phyloP scores from a whole-genome alignment of 2,113 vertebrate species.

The Ornithorhynchus anatinus region DNA sequence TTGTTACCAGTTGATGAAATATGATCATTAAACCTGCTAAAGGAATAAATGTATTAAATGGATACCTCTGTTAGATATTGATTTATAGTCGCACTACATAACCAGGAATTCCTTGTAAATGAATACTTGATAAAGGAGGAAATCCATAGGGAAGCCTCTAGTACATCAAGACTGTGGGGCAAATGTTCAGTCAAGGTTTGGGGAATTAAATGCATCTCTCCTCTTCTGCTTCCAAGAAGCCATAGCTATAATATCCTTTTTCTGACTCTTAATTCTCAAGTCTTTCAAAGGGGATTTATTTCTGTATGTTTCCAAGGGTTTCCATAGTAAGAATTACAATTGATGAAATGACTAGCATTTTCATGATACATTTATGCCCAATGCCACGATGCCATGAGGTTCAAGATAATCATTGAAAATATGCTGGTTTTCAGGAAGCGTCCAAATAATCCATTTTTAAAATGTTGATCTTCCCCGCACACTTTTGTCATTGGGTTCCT shows the following conservation, averaged over 20 bases:
- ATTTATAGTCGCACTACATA: conserved; percentile 54
- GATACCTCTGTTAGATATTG: conserved; percentile 59
- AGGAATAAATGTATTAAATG: conserved; percentile 75
- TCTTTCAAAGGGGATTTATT: background rate
- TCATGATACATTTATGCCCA: conserved; percentile 2
- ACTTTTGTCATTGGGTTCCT: background rate
- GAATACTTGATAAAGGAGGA: conserved; percentile 46
- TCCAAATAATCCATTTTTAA: background rate
- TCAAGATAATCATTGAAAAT: conserved; percentile 40
- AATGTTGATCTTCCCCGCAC: conserved; percentile 2
- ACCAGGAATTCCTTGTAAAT: conserved; percentile 57
- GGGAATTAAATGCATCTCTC: conserved; percentile 30
- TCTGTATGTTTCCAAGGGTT: conserved; percentile 13
- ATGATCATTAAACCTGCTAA: conserved; percentile 66
- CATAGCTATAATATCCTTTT: conserved; percentile 19
- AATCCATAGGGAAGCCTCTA: conserved; percentile 51
- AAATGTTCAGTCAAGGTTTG: conserved; percentile 37
- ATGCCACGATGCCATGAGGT: conserved; percentile 32
- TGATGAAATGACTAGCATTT: conserved; percentile 8
- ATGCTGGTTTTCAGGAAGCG: conserved; percentile 22
- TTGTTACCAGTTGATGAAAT: conserved; percentile 72
- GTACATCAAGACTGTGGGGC: conserved; percentile 35
- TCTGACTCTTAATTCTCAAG: conserved; percentile 15
- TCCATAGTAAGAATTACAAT: background rate
- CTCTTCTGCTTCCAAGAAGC: background rate